Evolutionary conservation across 2,797 vertebrate genomes (phyloP), one percentile per base, ranked within the genome.

Genomic region (Hippoglossus hippoglossus): DNA sequence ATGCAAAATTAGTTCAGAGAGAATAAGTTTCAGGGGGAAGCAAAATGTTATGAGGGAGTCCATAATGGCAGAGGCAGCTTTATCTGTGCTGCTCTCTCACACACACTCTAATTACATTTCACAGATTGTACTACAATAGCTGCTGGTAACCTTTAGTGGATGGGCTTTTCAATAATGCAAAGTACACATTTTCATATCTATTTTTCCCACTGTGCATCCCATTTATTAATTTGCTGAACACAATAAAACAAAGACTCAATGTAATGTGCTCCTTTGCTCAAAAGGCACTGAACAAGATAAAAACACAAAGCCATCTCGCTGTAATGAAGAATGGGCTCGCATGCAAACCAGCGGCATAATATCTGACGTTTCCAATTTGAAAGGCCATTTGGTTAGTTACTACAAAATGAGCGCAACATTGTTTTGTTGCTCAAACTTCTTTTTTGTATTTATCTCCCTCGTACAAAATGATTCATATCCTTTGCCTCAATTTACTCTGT

Each of bases 191-290:
- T 94, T 95, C 94, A 93, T 94, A 94, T 95, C 94, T 92, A 92
- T 93, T 93, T 93, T 90, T 92, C 87, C 91, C 87, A 87, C 91
- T 89, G 89, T 90, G 91, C 91, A 85, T 77, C 90, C 92, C 93
- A 94, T 95, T 95, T 95, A 94, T 95, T 95, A 95, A 95, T 95
- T 95, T 95, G 93, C 92, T 89, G 93, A 94, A 94, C 93, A 95
- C 92, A 95, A 95, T 95, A 94, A 95, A 95, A 94, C 94, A 94
- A 95, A 94, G 93, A 90, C 82, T 84, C 79, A 22, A 86, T 67
- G 85, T 95, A 93, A 95, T 94, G 91, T 83, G 91, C 91, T 94
- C 80, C 90, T 93, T 91, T 93, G 89, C 93, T 93, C 88, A 89
- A 93, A 93, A 92, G 91, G 85, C 89, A 73, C 76, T 80, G 86